Evolutionary conservation across 2,113 vertebrate species (phyloP), one percentile per base, ranked within the genome.

Genomic region (Ageneiosus marmoratus): DNA sequence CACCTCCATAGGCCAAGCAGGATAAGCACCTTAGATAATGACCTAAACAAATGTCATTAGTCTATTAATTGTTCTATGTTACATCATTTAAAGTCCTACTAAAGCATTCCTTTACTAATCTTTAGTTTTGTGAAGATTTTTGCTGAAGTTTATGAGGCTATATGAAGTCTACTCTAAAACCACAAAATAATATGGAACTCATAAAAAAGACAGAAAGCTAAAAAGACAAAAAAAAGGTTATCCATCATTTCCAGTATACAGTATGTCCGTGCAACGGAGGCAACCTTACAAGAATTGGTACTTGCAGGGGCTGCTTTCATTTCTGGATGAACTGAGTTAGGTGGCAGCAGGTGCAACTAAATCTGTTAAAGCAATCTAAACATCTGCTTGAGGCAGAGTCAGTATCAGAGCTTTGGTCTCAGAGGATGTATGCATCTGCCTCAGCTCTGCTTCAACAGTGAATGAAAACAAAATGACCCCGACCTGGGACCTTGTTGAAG

Each of bases 341-440:
- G 74, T 56, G 77, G 65, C 76, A 83, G 85, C 81, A 83, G 81
- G 77, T 86, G 85, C 75, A 75, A 72, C 60, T 70, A 80, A 86
- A 80, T 83, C 62, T 86, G 82, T 77, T 83, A 77, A 80, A 81
- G 29, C 77, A 77, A 50, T 50, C 44, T 37, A 62, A 83, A 76
- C 78, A 80, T 86, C 85, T 86, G 77, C 85, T 67, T 67, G 24
- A 37, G 78, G 63, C 85, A 75, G 69, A 79, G 50, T n/a, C 58
- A 16, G 75, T 58, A 86, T 32, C 5, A 16, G 62, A 83, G 70
- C 29, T 75, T 60, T 60, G 41, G 41, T 70, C 70, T 74, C 69
- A 48, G 69, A 62, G 37, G 67, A 72, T 29, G 67, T 81, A 69
- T 74, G 69, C 12, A 16, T 79, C 67, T 44, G 56, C 46, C 32